Evolutionary conservation across 2,797 vertebrate species (phyloP), one percentile per base, ranked within the genome.

Genomic region (Alectoris magna): DNA sequence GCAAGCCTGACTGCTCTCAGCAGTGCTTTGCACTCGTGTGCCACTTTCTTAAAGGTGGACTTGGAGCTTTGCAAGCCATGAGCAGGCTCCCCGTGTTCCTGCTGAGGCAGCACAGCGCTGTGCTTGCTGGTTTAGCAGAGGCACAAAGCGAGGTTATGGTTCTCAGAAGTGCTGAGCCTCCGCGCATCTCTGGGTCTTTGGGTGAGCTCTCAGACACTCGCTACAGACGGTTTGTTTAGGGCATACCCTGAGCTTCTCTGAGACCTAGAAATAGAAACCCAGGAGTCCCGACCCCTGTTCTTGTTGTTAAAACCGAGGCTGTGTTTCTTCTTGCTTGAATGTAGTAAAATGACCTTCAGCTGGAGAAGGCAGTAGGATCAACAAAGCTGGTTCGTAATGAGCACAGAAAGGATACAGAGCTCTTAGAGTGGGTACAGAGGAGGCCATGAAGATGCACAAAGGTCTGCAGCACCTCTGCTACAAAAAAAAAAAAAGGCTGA

Each of bases 161-260:
- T 67, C 72, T 49, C 53, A 68, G 75, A 75, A 85, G 14, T 36
- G 53, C 59, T 78, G 91, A 93, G 79, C 34, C 14, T 51, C 46
- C 0, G 0, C 66, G 27, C 51, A 49, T 21, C 23, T 26, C 38
- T 8, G 0, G 74, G 70, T 38, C 16, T 46, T 34, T 0, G 1
- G 2, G 31, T 17, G 56, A 16, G n/a, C 38, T 46, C 26, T 51
- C 70, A 27, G 74, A 27, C 51, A 15, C 10, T 46, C 11, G 23
- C 34, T 62, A 53, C 67, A 29, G 84, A 87, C 19, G 62, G 27
- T 31, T 87, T 48, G 38, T 53, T 70, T 64, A 39, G 58, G 67
- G 48, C 34, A 27, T 10, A 34, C 3, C 12, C 70, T n/a, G 41
- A 63, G 22, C 59, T 74, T 89, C 70, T 73, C 14, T 10, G 14